Base-by-base conservation (phyloP, 1,140 invertebrate genomes). In the Thaumatotibia leucotreta region DNA sequence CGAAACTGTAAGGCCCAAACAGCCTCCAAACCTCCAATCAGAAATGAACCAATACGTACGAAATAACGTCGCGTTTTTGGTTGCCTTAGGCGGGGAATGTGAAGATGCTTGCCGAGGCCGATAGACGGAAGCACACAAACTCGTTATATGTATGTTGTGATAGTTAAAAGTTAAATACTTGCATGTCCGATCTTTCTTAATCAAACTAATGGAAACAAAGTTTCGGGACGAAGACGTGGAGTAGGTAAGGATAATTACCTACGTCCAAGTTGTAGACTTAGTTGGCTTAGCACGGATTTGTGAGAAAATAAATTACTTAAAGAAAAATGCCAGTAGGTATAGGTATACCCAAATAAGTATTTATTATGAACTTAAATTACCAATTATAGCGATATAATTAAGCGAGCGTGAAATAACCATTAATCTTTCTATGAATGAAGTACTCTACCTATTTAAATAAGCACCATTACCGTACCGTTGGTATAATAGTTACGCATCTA, bases 131-230 rank as follows among this genome's bases (percentile, higher is more conserved):
- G 74, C 68, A 67, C 69, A 79, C 70, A 66, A 39, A 73, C 45
- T 64, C 71, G 66, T 49, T 72, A 61, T 77, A 73, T 68, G 76
- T 80, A 70, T 77, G 76, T 75, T 73, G 68, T 67, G 67, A 67
- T 78, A 83, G 83, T 88, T 84, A 86, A 84, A 88, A 82, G 83
- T 86, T 86, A 84, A 88, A 86, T 84, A 85, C 74, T 74, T 76
- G 72, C 74, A 78, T 71, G 79, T 78, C 52, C 74, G 80, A 76
- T 77, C 75, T 82, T 79, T 83, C 69, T 78, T 82, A 87, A 87
- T 87, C 83, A 80, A 79, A 73, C 70, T 84, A 84, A 85, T 85
- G 80, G 83, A 85, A 79, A 80, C 71, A 61, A 76, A 66, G 69
- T 76, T 80, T 72, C 68, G 72, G 77, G 66, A 52, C 64, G 49